These are phyloP conservation scores for Heterodera filipjevi DNA, from an alignment of 2,888 invertebrate species.

Conservation along the genomic window DNA sequence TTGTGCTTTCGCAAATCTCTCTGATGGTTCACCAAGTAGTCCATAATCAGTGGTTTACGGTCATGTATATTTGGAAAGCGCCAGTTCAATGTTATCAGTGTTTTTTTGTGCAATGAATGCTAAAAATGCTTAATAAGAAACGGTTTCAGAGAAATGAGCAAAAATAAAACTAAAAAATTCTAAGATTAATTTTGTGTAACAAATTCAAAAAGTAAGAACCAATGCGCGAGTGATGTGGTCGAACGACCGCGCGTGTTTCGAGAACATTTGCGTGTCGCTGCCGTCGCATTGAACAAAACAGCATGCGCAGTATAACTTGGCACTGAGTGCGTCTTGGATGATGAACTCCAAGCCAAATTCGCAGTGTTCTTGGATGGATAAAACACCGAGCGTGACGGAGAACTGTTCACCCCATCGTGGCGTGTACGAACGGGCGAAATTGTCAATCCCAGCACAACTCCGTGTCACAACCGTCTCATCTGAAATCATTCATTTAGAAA, in stretches of 20 bases:
- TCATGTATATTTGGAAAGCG: slow-evolving; percentile 1
- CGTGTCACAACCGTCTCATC: background rate
- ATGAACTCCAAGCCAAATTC: slow-evolving; percentile 27
- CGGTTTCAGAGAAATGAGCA: background rate
- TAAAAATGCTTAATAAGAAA: background rate
- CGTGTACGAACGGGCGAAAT: background rate
- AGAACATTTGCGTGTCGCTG: slow-evolving; percentile 25
- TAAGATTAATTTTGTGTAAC: background rate
- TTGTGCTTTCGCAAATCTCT: background rate
- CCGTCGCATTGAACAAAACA: slow-evolving; percentile 25
- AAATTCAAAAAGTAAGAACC: slow-evolving; percentile 2
- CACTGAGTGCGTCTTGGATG: slow-evolving; percentile 21
- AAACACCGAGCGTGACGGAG: slow-evolving; percentile 10
- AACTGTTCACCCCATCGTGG: slow-evolving; percentile 25
- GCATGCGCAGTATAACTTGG: slow-evolving; percentile 16
- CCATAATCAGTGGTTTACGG: slow-evolving; percentile 19
- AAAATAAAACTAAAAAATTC: background rate
- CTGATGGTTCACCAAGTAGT: slow-evolving; percentile 23
- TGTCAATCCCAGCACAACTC: background rate
- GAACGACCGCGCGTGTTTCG: slow-evolving; percentile 20
- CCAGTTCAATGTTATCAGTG: slow-evolving; percentile 18
- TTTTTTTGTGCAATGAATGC: slow-evolving; percentile 30
- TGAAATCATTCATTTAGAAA: slow-evolving; percentile 2
- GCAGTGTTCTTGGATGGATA: slow-evolving; percentile 24
- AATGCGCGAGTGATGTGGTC: slow-evolving; percentile 25